Percentiles rank a stretch among this genome's conserved stretches.
Conservation (phyloP, 2,888 invertebrate genomes). For the Drosophila leonis region DNA sequence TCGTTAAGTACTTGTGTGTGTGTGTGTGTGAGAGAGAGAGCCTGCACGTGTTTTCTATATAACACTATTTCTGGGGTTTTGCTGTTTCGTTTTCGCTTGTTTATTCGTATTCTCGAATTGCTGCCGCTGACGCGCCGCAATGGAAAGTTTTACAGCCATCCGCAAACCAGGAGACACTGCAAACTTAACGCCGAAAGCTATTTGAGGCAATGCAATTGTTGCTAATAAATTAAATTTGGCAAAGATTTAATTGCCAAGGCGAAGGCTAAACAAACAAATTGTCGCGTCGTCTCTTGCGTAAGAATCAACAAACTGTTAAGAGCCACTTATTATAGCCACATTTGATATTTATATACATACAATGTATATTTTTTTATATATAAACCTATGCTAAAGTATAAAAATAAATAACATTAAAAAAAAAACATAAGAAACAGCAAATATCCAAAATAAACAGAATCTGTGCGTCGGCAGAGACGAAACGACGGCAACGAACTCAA, state of each 20-base stretch:
- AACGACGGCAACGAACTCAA: slow-evolving; percentile 57
- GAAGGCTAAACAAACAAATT: slow-evolving; percentile 53
- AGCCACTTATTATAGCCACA: slow-evolving; percentile 17
- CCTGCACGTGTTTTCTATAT: slow-evolving; percentile 46
- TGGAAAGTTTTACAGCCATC: slow-evolving; percentile 63
- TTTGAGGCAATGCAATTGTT: slow-evolving; percentile 52
- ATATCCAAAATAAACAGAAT: slow-evolving; percentile 72
- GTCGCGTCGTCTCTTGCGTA: slow-evolving; percentile 50
- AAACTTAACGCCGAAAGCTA: slow-evolving; percentile 6
- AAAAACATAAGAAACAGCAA: slow-evolving; percentile 44
- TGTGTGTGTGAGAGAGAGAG: slow-evolving; percentile 5
- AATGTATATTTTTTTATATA: slow-evolving; percentile 13
- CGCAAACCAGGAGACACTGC: slow-evolving; percentile 1
- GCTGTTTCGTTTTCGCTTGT: slow-evolving; percentile 39
- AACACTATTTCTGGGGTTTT: slow-evolving; percentile 43
- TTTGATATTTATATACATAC: slow-evolving; percentile 20
- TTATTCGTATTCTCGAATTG: slow-evolving; percentile 48
- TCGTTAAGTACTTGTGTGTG: neutral
- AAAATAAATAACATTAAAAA: slow-evolving; percentile 59
- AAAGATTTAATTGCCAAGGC: slow-evolving; percentile 50
- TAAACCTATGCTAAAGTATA: slow-evolving; percentile 34
- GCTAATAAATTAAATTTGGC: slow-evolving; percentile 59
- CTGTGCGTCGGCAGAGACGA: slow-evolving; percentile 30
- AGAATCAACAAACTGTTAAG: slow-evolving; percentile 73
- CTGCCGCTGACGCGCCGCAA: slow-evolving; percentile 32